A percentile compares a stretch with the other conserved stretches of the same genome.
phyloP scores from a whole-genome alignment of 2,113 vertebrate species.

The Cisticola juncidis region DNA sequence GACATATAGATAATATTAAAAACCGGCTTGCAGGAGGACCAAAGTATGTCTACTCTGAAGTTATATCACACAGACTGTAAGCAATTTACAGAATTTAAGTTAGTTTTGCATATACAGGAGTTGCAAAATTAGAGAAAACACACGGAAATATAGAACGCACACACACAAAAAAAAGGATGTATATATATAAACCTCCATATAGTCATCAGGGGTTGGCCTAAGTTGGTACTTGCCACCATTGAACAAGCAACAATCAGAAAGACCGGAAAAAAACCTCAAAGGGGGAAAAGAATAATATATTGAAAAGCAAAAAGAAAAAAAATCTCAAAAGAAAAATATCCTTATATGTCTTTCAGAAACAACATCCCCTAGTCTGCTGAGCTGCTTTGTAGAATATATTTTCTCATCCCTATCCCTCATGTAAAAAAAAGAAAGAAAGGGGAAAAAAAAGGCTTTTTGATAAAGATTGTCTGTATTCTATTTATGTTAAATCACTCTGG shows the following conservation, averaged over 20 bases:
- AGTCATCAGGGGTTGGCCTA: conserved; percentile 70
- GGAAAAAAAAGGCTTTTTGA: background rate
- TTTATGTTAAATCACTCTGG: background rate
- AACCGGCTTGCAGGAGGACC: conserved; percentile 68
- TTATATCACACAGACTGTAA: conserved; percentile 75
- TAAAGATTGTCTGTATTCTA: background rate
- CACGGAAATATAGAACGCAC: conserved; percentile 80
- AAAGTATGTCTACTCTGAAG: conserved; percentile 70
- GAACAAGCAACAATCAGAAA: conserved; percentile 57
- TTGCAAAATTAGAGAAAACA: conserved; percentile 79
- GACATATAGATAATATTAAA: conserved; percentile 70
- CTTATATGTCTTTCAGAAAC: background rate
- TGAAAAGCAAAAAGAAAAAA: background rate
- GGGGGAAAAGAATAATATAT: background rate
- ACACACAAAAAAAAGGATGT: conserved; percentile 69
- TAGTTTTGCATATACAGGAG: conserved; percentile 74
- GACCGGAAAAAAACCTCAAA: background rate
- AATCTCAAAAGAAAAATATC: background rate
- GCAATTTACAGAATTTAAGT: conserved; percentile 79
- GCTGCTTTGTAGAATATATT: background rate
- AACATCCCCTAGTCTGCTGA: background rate
- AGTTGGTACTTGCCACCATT: conserved; percentile 59
- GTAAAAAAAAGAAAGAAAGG: background rate
- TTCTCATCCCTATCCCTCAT: background rate
- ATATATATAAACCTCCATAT: conserved; percentile 76